These are phyloP conservation scores for Podotricha telesiphe DNA, from an alignment of 2,888 invertebrate species.

Conservation along the genomic window DNA sequence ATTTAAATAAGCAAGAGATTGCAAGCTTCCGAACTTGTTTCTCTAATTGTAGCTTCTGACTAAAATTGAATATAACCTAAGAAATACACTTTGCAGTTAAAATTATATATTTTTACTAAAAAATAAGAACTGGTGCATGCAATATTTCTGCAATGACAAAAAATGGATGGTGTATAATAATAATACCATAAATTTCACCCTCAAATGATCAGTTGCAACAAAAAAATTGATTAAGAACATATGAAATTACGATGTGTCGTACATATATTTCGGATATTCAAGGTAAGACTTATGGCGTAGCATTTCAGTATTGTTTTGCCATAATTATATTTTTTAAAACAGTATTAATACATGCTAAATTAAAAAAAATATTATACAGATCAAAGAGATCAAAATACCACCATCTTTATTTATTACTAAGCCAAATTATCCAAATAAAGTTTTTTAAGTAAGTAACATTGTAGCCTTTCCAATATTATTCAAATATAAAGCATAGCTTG, in stretches of 20 bases:
- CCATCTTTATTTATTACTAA: too few relatives aligned
- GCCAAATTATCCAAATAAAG: too few relatives aligned
- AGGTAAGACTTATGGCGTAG: slow-evolving; percentile 33
- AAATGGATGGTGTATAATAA: too few relatives aligned
- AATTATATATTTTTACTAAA: neutral
- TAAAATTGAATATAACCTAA: slow-evolving; percentile 38
- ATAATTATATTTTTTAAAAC: slow-evolving; percentile 11
- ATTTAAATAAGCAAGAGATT: slow-evolving; percentile 52
- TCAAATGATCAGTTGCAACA: too few relatives aligned
- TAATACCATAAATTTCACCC: too few relatives aligned
- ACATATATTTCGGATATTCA: too few relatives aligned
- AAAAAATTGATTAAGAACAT: too few relatives aligned
- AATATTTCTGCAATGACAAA: too few relatives aligned
- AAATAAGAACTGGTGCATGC: too few relatives aligned
- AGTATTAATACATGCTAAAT: neutral
- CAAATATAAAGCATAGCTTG: neutral
- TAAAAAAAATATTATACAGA: too few relatives aligned
- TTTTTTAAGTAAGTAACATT: neutral
- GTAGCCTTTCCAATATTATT: neutral
- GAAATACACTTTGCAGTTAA: neutral
- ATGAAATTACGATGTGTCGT: too few relatives aligned
- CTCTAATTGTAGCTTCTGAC: slow-evolving; percentile 41
- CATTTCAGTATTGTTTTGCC: neutral
- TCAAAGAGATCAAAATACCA: too few relatives aligned
- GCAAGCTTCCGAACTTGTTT: slow-evolving; percentile 45